phyloP scores from a whole-genome alignment of 1,140 invertebrate genomes.

The Phocides pigmalion region DNA sequence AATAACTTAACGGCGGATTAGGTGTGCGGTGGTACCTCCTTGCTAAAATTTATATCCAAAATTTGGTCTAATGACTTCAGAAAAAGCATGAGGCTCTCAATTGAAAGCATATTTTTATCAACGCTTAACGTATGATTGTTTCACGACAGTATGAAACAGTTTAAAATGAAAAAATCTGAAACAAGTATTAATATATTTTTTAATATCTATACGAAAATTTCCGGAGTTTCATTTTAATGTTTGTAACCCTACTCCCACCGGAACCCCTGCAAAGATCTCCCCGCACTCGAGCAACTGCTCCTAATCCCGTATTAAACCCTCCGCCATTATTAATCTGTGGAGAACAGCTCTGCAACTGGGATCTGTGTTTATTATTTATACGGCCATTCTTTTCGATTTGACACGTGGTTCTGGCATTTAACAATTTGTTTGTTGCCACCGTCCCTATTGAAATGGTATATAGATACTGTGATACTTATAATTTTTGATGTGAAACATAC shows the following conservation, averaged over 20 bases:
- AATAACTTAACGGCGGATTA: no score
- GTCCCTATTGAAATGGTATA: background rate
- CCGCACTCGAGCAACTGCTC: constrained; percentile 13
- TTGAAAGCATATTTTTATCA: no score
- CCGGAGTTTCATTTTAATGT: background rate
- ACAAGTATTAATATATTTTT: no score
- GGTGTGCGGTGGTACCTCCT: no score
- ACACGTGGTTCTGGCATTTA: constrained; percentile 1
- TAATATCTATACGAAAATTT: background rate
- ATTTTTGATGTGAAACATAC: no score
- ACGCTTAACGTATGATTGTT: no score
- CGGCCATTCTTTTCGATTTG: background rate
- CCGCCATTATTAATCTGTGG: constrained; percentile 17
- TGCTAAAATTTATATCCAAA: no score
- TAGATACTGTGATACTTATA: no score
- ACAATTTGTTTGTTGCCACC: background rate
- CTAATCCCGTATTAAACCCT: constrained; percentile 34
- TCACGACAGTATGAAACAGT: no score
- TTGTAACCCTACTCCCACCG: constrained; percentile 8
- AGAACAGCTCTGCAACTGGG: constrained; percentile 12
- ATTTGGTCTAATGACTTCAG: no score
- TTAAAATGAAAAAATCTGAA: no score
- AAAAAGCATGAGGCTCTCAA: no score
- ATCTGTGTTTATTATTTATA: constrained; percentile 22
- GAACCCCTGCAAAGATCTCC: constrained; percentile 27